A percentile compares a stretch with the other conserved stretches of the same genome.
Conservation (phyloP, 2,797 vertebrate species). For the Aulostomus chinensis region DNA sequence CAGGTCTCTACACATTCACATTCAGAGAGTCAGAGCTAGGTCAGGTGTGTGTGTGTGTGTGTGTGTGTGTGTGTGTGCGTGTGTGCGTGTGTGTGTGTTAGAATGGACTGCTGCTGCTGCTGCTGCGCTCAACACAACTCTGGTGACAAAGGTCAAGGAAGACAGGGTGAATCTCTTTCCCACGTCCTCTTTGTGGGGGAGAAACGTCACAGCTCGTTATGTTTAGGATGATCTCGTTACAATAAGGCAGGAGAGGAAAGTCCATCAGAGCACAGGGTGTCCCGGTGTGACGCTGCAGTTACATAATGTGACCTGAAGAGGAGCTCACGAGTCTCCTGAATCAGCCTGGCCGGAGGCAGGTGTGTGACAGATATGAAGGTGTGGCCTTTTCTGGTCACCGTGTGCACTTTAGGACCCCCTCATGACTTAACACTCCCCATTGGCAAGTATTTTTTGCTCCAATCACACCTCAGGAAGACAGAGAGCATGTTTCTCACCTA, state of each 20-base stretch:
- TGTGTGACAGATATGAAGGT: not conserved
- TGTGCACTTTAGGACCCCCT: conserved; percentile 45
- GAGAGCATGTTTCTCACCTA: conserved; percentile 39
- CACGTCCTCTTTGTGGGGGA: conserved; percentile 4
- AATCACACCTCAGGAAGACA: conserved; percentile 65
- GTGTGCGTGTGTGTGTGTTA: conserved; percentile 5
- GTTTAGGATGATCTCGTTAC: conserved; percentile 59
- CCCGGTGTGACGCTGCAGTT: not conserved
- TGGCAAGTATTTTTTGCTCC: conserved; percentile 60
- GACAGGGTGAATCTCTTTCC: not conserved
- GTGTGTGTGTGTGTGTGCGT: conserved; percentile 3
- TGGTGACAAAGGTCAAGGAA: conserved; percentile 9
- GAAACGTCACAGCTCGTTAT: conserved; percentile 13
- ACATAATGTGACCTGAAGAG: conserved; percentile 7
- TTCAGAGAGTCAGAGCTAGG: conserved; percentile 75
- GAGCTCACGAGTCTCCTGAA: conserved; percentile 8
- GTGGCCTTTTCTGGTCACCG: conserved; percentile 13
- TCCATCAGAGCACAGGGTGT: conserved; percentile 27
- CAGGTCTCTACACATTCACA: conserved; percentile 81
- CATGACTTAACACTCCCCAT: conserved; percentile 65
- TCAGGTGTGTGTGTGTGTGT: conserved; percentile 35
- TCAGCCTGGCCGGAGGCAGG: not conserved
- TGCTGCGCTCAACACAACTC: conserved; percentile 21
- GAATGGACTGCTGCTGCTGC: conserved; percentile 4
- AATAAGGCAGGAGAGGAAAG: conserved; percentile 60